Percentiles rank a stretch among this genome's conserved stretches.
phyloP scores from a whole-genome alignment of 1,140 invertebrate genomes.

The Drosophila ambigua region DNA sequence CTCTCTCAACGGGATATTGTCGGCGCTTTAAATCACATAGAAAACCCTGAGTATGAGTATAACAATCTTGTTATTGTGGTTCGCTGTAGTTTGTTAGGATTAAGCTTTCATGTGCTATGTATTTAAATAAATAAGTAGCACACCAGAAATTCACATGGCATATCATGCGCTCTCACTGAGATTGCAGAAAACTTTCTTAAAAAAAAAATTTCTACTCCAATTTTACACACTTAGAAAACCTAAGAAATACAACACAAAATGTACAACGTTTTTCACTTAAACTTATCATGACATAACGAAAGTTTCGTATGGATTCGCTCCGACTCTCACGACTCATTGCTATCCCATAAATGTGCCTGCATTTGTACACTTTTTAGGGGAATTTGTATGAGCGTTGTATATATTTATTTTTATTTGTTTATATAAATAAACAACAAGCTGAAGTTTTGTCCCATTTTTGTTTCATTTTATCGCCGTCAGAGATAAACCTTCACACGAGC shows the following conservation, averaged over 20 bases:
- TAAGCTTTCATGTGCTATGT: constrained; percentile 49
- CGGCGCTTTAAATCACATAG: constrained; percentile 68
- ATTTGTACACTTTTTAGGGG: constrained; percentile 17
- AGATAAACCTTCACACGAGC: constrained; percentile 51
- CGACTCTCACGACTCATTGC: constrained; percentile 32
- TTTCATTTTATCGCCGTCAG: constrained; percentile 57
- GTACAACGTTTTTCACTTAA: too few relatives aligned
- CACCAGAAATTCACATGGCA: constrained; percentile 6
- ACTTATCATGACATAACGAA: too few relatives aligned
- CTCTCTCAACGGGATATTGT: constrained; percentile 7
- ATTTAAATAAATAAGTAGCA: constrained; percentile 63
- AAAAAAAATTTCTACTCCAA: not conserved
- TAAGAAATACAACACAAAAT: too few relatives aligned
- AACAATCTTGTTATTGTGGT: constrained; percentile 57
- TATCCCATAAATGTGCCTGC: constrained; percentile 29
- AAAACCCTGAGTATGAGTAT: constrained; percentile 51
- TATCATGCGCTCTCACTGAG: constrained; percentile 1
- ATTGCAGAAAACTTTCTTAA: constrained; percentile 31
- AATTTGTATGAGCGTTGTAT: constrained; percentile 28
- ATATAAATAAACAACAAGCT: constrained; percentile 63
- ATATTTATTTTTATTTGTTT: constrained; percentile 45
- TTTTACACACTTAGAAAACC: too few relatives aligned
- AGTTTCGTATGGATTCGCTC: constrained; percentile 6
- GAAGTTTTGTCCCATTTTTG: constrained; percentile 54
- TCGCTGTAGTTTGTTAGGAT: constrained; percentile 33